Conservation (phyloP, 2,797 vertebrate genomes). For the Scolopax rusticola region DNA sequence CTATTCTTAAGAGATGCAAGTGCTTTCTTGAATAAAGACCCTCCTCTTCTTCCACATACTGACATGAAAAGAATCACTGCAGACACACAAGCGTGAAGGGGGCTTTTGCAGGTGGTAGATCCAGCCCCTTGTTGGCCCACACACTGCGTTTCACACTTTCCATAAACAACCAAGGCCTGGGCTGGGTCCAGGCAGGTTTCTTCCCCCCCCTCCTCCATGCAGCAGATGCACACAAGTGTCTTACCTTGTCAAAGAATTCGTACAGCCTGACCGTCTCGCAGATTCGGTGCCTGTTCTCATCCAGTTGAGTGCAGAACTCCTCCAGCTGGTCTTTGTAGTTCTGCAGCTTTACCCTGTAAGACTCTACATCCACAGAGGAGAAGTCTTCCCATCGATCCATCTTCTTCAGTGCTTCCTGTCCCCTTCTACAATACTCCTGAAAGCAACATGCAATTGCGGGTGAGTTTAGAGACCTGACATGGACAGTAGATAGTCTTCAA, state of each 20-base stretch:
- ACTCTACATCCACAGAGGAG: constrained; percentile 78
- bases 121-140: neutral
- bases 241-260: constrained; percentile 90
- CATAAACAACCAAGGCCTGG: neutral
- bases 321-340: constrained; percentile 82
- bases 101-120: neutral
- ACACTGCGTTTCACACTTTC: neutral
- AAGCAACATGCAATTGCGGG: neutral
- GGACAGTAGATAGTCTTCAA: neutral
- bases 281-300: constrained; percentile 79
- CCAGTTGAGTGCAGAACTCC: constrained; percentile 86
- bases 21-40: neutral
- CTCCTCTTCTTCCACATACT: neutral
- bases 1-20: neutral
- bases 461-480: neutral
- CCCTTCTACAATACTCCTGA: constrained; percentile 84
- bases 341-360: constrained; percentile 81
- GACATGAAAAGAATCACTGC: neutral
- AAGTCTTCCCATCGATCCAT: constrained; percentile 84
- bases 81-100: neutral
- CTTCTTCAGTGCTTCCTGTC: constrained; percentile 82
- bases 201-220: neutral
- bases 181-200: neutral
- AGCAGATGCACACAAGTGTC: neutral
- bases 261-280: constrained; percentile 84